Percentiles rank a stretch among this genome's conserved stretches.
Evolutionary conservation across 1,140 invertebrate genomes (phyloP).

Genomic region (Phymastichus coffea): DNA sequence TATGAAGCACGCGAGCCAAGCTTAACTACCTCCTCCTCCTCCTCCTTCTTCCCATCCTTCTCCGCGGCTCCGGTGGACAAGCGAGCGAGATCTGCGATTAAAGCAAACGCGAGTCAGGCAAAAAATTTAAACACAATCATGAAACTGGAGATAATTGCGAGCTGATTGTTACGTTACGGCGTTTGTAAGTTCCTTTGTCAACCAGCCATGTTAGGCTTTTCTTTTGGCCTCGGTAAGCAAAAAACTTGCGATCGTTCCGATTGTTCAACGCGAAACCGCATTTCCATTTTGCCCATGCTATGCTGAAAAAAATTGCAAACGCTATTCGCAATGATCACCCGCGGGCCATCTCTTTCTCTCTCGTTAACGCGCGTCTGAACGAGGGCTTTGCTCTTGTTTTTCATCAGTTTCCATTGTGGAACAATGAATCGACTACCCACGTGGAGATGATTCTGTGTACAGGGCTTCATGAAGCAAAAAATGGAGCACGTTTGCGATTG

Average conservation of each 20-base stretch:
- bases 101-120: background rate
- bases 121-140: constrained; percentile 9
- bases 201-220: background rate
- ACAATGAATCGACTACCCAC: too few relatives aligned
- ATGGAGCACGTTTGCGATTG: too few relatives aligned
- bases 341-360: background rate
- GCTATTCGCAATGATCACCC: background rate
- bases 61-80: background rate
- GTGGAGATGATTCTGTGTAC: too few relatives aligned
- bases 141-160: constrained; percentile 12
- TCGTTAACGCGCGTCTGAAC: too few relatives aligned
- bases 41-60: background rate
- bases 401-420: too few relatives aligned
- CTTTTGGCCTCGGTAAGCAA: background rate
- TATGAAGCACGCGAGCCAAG: too few relatives aligned
- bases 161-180: background rate
- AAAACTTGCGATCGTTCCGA: constrained; percentile 6
- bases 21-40: constrained; percentile 26
- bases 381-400: too few relatives aligned
- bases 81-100: constrained; percentile 9
- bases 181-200: background rate
- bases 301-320: background rate
- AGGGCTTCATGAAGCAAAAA: too few relatives aligned
- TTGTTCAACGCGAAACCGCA: background rate
- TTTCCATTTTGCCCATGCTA: too few relatives aligned